Evolutionary conservation across 1,140 invertebrate species (phyloP).

Genomic region (Halesus radiatus): DNA sequence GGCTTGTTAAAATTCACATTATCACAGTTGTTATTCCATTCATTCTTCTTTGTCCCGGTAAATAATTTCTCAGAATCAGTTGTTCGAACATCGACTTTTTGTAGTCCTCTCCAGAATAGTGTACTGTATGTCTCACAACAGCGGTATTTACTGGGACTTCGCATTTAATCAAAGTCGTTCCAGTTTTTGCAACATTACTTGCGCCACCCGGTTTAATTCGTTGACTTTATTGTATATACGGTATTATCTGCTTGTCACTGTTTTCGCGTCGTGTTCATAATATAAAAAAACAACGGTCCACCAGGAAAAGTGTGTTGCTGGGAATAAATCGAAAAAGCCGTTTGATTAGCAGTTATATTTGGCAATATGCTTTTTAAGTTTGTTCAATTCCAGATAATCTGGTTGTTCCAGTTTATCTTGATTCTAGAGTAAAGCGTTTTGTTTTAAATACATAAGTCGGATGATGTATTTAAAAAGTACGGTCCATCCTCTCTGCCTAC

Average conservation of each 20-base stretch:
- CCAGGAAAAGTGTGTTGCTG: background rate
- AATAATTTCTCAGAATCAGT: background rate
- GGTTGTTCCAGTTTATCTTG: too few relatives aligned
- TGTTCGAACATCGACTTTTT: background rate
- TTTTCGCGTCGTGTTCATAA: background rate
- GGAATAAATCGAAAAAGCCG: too few relatives aligned
- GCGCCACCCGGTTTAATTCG: slow-evolving; percentile 41
- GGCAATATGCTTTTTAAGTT: too few relatives aligned
- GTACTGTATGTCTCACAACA: background rate
- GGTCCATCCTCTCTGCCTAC: too few relatives aligned
- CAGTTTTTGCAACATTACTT: slow-evolving; percentile 16
- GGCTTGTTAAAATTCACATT: too few relatives aligned
- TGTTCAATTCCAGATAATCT: too few relatives aligned
- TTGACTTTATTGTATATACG: slow-evolving; percentile 44
- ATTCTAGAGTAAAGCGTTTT: too few relatives aligned
- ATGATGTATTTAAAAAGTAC: too few relatives aligned
- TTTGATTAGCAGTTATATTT: too few relatives aligned
- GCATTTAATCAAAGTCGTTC: background rate
- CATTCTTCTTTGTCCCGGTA: background rate
- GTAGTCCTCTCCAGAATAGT: background rate
- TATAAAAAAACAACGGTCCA: background rate
- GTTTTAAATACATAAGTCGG: too few relatives aligned
- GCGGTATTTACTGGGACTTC: background rate
- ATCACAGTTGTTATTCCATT: background rate
- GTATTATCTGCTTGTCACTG: slow-evolving; percentile 9